Conservation (phyloP, 2,888 invertebrate genomes). For the Glaucopsyche alexis region DNA sequence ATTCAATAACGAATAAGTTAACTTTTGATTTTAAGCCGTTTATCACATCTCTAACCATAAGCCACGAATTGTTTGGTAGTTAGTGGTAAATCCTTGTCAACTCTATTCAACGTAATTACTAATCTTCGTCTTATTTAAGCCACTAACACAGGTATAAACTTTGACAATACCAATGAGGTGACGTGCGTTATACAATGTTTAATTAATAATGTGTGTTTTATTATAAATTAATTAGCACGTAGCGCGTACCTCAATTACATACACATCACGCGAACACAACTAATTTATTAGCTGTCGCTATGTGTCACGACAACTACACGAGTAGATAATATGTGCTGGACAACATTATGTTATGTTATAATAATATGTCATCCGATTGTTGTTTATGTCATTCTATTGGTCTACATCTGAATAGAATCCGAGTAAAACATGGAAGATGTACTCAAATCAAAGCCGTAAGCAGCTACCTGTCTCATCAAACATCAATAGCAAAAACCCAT, state of each 20-base stretch:
- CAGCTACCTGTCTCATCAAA: too few relatives aligned
- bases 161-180: neutral
- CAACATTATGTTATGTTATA: neutral
- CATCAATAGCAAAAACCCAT: too few relatives aligned
- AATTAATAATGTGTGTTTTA: neutral
- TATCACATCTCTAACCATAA: too few relatives aligned
- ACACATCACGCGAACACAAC: neutral
- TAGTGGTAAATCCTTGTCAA: neutral
- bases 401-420: too few relatives aligned
- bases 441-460: too few relatives aligned
- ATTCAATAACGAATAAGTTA: too few relatives aligned
- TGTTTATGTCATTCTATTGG: too few relatives aligned
- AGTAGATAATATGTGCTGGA: neutral
- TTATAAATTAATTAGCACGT: constrained; percentile 5
- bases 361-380: too few relatives aligned
- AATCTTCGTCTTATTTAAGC: neutral
- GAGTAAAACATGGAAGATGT: too few relatives aligned
- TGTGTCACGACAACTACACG: neutral
- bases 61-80: neutral
- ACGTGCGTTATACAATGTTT: neutral
- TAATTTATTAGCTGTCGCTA: neutral
- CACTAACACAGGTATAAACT: neutral
- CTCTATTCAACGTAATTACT: neutral
- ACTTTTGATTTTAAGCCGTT: too few relatives aligned
- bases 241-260: neutral